phyloP scores from a whole-genome alignment of 1,140 invertebrate genomes.

The Drosophila arawakana region DNA sequence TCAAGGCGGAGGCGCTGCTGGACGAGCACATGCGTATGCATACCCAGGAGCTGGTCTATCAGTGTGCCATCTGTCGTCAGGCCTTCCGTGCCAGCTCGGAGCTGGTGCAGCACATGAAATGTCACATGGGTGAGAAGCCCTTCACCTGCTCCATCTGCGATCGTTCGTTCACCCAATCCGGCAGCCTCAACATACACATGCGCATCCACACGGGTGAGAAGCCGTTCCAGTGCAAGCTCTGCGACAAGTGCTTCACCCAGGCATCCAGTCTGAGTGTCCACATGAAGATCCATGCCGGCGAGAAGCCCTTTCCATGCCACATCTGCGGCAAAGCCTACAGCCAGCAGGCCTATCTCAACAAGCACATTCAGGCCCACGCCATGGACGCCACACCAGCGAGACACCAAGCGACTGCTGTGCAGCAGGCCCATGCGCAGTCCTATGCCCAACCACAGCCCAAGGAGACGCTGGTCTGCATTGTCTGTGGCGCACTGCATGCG shows the following conservation, averaged over 20 bases:
- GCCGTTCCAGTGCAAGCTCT: constrained; percentile 86
- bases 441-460: constrained; percentile 11
- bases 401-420: background rate
- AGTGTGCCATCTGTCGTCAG: constrained; percentile 87
- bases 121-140: constrained; percentile 85
- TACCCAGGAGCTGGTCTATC: constrained; percentile 80
- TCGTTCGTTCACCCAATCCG: constrained; percentile 89
- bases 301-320: constrained; percentile 80
- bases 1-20: constrained; percentile 77
- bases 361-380: constrained; percentile 76
- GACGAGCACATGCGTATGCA: constrained; percentile 83
- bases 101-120: constrained; percentile 88
- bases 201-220: constrained; percentile 88
- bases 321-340: constrained; percentile 84
- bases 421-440: constrained; percentile 6
- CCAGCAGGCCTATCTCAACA: constrained; percentile 82
- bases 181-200: constrained; percentile 90
- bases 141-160: constrained; percentile 89
- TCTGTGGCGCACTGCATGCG: constrained; percentile 74
- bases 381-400: constrained; percentile 35
- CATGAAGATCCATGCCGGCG: constrained; percentile 87
- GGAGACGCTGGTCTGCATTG: constrained; percentile 76
- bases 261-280: constrained; percentile 87
- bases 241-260: constrained; percentile 87
- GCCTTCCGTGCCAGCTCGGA: constrained; percentile 87